These are phyloP conservation scores for Conus canariensis DNA, from an alignment of 2,888 invertebrate genomes.

Conservation along the genomic window DNA sequence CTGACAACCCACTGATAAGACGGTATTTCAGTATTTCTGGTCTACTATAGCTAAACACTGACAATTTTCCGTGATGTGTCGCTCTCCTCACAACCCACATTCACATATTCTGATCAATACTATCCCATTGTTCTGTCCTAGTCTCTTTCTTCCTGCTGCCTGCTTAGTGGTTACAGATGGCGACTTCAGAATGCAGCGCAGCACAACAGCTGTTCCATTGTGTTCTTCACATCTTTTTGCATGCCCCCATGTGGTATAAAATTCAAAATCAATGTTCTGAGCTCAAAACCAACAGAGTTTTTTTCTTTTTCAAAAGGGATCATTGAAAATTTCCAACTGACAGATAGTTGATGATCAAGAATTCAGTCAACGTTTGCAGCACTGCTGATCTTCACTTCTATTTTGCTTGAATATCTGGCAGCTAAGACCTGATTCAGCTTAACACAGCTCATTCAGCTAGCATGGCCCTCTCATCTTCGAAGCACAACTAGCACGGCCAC, in stretches of 20 bases:
- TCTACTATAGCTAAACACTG: no score
- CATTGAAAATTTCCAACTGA: no score
- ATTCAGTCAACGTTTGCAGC: no score
- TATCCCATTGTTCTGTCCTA: background rate
- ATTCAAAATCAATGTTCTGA: no score
- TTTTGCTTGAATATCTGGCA: background rate
- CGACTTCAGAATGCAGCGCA: background rate
- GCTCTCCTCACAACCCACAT: background rate
- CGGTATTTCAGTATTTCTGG: no score
- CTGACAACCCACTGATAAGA: no score
- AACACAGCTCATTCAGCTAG: background rate
- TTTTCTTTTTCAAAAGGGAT: no score
- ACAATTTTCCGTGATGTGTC: background rate
- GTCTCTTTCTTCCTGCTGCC: background rate
- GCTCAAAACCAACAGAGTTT: no score
- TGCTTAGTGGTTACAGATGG: background rate
- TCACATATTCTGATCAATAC: constrained; percentile 1
- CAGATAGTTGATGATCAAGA: no score
- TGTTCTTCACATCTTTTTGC: background rate
- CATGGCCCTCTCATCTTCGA: background rate
- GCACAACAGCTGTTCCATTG: constrained; percentile 9
- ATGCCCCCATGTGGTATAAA: no score
- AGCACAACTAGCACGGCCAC: no score
- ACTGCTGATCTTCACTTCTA: no score
- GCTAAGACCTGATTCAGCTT: background rate